phyloP scores from a whole-genome alignment of 2,888 invertebrate species.

The Macaria notata region DNA sequence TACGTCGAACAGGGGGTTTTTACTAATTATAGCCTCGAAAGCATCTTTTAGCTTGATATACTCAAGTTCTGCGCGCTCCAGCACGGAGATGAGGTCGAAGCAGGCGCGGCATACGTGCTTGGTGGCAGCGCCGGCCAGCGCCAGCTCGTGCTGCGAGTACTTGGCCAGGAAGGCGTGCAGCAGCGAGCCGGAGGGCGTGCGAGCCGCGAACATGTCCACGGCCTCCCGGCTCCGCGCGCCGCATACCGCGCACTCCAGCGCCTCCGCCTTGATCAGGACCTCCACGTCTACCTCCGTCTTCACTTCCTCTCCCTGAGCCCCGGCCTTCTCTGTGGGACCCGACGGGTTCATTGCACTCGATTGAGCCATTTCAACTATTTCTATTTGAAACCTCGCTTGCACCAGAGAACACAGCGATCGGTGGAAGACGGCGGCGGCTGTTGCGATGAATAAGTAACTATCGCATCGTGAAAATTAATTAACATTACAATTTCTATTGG shows the following conservation, averaged over 20 bases:
- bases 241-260: slow-evolving; percentile 64
- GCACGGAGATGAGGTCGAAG: slow-evolving; percentile 61
- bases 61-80: slow-evolving; percentile 68
- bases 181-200: slow-evolving; percentile 52
- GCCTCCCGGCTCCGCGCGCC: slow-evolving; percentile 48
- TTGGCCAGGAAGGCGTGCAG: slow-evolving; percentile 56
- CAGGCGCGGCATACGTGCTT: slow-evolving; percentile 62
- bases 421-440: background rate
- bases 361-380: slow-evolving; percentile 53
- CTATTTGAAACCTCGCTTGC: slow-evolving; percentile 12
- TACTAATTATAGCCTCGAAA: slow-evolving; percentile 64
- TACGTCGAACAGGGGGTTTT: slow-evolving; percentile 62
- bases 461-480: slow-evolving; percentile 1
- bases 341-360: slow-evolving; percentile 55
- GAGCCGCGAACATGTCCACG: slow-evolving; percentile 47
- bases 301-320: slow-evolving; percentile 42
- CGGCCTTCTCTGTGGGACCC: slow-evolving; percentile 26
- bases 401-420: background rate
- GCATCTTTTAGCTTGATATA: slow-evolving; percentile 63
- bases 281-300: slow-evolving; percentile 53
- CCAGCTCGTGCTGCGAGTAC: slow-evolving; percentile 50
- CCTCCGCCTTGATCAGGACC: slow-evolving; percentile 56
- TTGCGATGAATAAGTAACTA: background rate
- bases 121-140: slow-evolving; percentile 40
- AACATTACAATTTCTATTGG: slow-evolving; percentile 3